Evolutionary conservation across 2,113 vertebrate species (phyloP).

Genomic region (crab-eating macaque (Macaca fascicularis)): DNA sequence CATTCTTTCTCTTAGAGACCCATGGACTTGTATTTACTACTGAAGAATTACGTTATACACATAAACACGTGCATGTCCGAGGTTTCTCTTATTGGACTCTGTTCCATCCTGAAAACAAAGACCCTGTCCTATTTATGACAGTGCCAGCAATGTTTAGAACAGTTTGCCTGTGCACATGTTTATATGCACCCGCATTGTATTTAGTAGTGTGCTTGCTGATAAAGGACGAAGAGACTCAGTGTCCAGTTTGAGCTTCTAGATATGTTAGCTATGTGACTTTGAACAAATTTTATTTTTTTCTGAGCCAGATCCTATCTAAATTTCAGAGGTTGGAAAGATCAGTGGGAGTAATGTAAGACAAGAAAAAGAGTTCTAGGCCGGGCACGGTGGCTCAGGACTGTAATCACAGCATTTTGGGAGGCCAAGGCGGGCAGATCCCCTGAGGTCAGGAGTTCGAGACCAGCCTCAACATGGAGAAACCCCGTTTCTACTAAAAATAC

Average conservation of each 20-base stretch:
- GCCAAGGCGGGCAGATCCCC: no score
- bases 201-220: not conserved
- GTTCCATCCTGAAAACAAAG: not conserved
- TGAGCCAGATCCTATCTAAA: not conserved
- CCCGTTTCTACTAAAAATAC: no score
- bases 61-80: fast-evolving
- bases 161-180: not conserved
- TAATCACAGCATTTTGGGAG: no score
- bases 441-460: no score
- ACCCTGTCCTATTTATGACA: not conserved
- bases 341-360: not conserved
- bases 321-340: not conserved
- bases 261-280: not conserved
- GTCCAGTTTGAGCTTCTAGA: not conserved
- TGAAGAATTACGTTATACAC: not conserved
- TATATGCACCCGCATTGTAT: not conserved
- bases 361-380: not conserved
- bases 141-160: not conserved
- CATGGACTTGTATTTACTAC: not conserved
- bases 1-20: not conserved
- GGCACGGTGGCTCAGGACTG: no score
- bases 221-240: not conserved
- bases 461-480: no score
- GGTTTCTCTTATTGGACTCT: not conserved
- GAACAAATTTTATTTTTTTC: not conserved